phyloP scores from a whole-genome alignment of 2,113 vertebrate species.

The Mustelus asterias region DNA sequence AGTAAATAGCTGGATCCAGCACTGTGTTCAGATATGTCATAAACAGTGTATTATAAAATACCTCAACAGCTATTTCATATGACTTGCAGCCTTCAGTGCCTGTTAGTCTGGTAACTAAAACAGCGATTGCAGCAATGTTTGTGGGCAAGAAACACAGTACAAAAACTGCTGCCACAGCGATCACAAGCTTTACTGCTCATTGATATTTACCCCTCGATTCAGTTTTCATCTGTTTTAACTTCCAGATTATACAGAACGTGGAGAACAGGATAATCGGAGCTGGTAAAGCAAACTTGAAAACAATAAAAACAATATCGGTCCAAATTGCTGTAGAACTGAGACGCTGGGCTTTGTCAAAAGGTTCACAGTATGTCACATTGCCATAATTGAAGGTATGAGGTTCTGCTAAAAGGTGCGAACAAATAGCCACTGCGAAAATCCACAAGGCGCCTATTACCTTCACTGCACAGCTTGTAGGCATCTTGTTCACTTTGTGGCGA shows the following conservation, averaged over 20 bases:
- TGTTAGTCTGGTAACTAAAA: background rate
- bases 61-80: constrained; percentile 39
- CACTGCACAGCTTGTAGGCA: background rate
- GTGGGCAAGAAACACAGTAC: background rate
- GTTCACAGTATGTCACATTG: background rate
- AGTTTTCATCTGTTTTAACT: background rate
- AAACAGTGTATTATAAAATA: constrained; percentile 59
- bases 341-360: constrained; percentile 24
- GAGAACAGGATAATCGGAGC: too few relatives aligned
- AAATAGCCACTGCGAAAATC: background rate
- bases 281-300: too few relatives aligned
- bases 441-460: background rate
- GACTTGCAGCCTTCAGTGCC: background rate
- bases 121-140: background rate
- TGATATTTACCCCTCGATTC: background rate
- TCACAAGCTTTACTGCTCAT: background rate
- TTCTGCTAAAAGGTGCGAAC: background rate
- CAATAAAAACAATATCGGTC: too few relatives aligned
- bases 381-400: background rate
- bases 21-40: constrained; percentile 45
- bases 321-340: too few relatives aligned
- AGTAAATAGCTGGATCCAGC: constrained; percentile 64
- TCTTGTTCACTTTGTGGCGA: constrained; percentile 51
- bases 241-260: background rate
- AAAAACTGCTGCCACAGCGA: background rate